Conservation (phyloP, 1,140 invertebrate species). For the Mamestra configurata region DNA sequence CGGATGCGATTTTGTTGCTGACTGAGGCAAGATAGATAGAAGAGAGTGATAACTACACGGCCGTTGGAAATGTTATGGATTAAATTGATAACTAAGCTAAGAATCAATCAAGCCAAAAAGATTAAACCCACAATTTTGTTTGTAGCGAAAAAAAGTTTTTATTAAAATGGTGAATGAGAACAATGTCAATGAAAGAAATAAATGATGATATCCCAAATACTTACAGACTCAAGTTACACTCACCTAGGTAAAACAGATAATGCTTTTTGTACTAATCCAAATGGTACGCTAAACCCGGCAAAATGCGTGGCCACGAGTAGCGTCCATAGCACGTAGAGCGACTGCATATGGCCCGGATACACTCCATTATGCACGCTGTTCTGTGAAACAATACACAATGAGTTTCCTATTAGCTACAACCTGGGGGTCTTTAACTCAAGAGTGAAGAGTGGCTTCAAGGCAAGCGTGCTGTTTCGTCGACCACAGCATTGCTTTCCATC, state of each 20-base stretch:
- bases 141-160: too few species aligned
- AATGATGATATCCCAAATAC: not conserved
- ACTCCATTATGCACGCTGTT: conserved; percentile 98
- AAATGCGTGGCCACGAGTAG: conserved; percentile 94
- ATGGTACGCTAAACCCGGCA: conserved; percentile 93
- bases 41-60: not conserved
- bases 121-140: too few species aligned
- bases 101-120: not conserved
- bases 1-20: not conserved
- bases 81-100: conserved; percentile 10
- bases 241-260: conserved; percentile 74
- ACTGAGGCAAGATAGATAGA: too few species aligned
- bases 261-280: conserved; percentile 89
- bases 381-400: conserved; percentile 89
- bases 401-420: too few species aligned
- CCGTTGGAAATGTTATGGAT: conserved; percentile 6
- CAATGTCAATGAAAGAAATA: not conserved
- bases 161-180: too few species aligned
- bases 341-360: conserved; percentile 97
- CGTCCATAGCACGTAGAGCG: conserved; percentile 93
- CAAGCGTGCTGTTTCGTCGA: too few species aligned
- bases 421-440: too few species aligned
- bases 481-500: too few species aligned
- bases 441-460: too few species aligned
- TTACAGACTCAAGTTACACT: conserved; percentile 42